Evolutionary conservation across 2,797 vertebrate species (phyloP), one percentile per base, ranked within the genome.

Genomic region (Epinephelus malabaricus): DNA sequence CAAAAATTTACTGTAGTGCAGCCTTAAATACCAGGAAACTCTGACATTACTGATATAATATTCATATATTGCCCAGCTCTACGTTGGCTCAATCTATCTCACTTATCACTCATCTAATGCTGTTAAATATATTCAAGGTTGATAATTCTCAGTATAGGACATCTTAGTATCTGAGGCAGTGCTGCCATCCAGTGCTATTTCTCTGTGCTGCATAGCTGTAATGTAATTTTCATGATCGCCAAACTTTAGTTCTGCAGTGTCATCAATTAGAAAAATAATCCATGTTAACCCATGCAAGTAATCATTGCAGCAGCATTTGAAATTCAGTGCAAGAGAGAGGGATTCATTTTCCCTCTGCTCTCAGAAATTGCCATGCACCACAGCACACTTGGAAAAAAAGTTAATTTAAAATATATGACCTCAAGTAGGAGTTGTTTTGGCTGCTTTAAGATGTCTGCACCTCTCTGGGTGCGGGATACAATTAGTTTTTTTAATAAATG

Each of bases 101-200:
- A 34, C 6, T 8, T 8, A 34, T 34, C 34, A 34, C 34, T 34
- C 18, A 45, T 78, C 2, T 34, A 34, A 53, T 23, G 38, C 47
- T 9, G 54, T n/a, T 23, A 10, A 59, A 49, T 1, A 54, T 3
- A 23, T 13, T 17, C 9, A 27, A n/a, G 27, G n/a, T 50, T 53
- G 11, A 17, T 21, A 17, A 11, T 59, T 45, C 2, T 65, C 21
- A 2, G 2, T 23, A 4, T 19, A 40, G 10, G 10, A n/a, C 34
- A 19, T 3, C 6, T 81, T 30, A 7, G 18, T 53, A 43, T 68
- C 66, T 55, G 6, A 40, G 53, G 17, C 74, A 60, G 19, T 76
- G 79, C 77, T 85, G 79, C 84, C 64, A 82, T 80, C 76, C 77
- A 82, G 79, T 79, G 80, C 71, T 62, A 2, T 34, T 25, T 46